Evolutionary conservation across 2,888 invertebrate genomes (phyloP).

Genomic region (Drosophila basisetae): DNA sequence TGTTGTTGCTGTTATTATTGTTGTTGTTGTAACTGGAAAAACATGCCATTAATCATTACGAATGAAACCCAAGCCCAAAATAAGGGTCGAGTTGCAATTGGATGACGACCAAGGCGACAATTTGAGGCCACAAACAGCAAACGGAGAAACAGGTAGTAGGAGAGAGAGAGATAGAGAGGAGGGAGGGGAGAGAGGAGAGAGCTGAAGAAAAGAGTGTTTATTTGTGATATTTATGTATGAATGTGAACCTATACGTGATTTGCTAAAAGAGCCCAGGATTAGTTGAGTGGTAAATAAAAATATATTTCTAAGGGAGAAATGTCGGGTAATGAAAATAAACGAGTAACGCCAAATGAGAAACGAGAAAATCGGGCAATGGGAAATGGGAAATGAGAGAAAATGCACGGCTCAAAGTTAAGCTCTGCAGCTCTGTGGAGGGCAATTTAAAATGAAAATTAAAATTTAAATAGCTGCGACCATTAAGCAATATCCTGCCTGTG

Average conservation of each 20-base stretch:
- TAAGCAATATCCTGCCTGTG: slow-evolving; percentile 62
- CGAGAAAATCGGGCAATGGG: not conserved
- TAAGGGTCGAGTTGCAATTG: slow-evolving; percentile 39
- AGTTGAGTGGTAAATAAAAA: slow-evolving; percentile 31
- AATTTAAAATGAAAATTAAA: slow-evolving; percentile 62
- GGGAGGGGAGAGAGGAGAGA: not conserved
- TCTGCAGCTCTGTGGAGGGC: slow-evolving; percentile 6
- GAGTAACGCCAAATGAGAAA: slow-evolving; percentile 21
- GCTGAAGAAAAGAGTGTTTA: slow-evolving; percentile 2
- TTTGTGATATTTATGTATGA: slow-evolving; percentile 3
- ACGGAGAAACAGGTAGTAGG: not conserved
- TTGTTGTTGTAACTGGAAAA: slow-evolving; percentile 13
- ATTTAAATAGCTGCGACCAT: slow-evolving; percentile 76
- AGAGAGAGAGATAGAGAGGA: not conserved
- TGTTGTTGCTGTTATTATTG: slow-evolving; percentile 15
- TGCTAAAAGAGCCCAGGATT: slow-evolving; percentile 69
- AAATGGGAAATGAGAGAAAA: slow-evolving; percentile 11
- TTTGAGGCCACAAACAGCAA: slow-evolving; percentile 30
- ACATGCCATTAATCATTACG: slow-evolving; percentile 68
- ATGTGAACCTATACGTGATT: slow-evolving; percentile 65
- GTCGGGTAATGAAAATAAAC: slow-evolving; percentile 62
- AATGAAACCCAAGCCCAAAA: slow-evolving; percentile 10
- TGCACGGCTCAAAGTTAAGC: slow-evolving; percentile 27
- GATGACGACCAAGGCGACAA: slow-evolving; percentile 39
- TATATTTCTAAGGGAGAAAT: slow-evolving; percentile 5